phyloP scores from a whole-genome alignment of 2,113 vertebrate species.

The Planiliza haematocheilus region DNA sequence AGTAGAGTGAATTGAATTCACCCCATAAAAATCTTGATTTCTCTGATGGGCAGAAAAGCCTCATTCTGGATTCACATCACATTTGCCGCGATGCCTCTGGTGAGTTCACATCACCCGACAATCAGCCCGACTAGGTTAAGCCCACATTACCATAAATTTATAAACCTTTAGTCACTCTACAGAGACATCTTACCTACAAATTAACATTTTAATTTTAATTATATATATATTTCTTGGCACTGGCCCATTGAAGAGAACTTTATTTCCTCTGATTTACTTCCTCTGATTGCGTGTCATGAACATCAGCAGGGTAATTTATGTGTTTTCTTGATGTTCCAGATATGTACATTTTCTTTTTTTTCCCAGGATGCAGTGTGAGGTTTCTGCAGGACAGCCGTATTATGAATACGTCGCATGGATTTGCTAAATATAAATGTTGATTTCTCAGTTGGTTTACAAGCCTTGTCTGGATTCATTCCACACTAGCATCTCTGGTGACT shows the following conservation, averaged over 20 bases:
- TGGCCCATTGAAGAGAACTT: constrained; percentile 19
- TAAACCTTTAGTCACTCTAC: constrained; percentile 50
- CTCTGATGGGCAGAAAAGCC: constrained; percentile 59
- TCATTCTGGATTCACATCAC: constrained; percentile 43
- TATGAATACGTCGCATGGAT: constrained; percentile 45
- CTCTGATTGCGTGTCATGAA: constrained; percentile 43
- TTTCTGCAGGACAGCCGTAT: constrained; percentile 49
- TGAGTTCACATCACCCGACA: constrained; percentile 48
- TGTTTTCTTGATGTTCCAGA: constrained; percentile 9
- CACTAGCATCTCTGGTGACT: constrained; percentile 33
- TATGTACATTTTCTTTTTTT: constrained; percentile 35
- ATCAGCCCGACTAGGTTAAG: constrained; percentile 43
- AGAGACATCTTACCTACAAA: constrained; percentile 45
- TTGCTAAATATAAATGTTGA: constrained; percentile 45
- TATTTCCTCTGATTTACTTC: too few species aligned
- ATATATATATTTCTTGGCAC: constrained; percentile 25
- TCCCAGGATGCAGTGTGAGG: constrained; percentile 13
- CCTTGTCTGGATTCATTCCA: constrained; percentile 38
- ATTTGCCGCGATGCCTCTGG: constrained; percentile 29
- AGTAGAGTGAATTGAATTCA: constrained; percentile 63
- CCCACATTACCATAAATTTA: constrained; percentile 57
- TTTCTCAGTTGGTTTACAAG: constrained; percentile 53
- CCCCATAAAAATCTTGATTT: constrained; percentile 72
- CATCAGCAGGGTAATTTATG: constrained; percentile 57
- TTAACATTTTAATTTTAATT: not conserved